Evolutionary conservation across 2,113 vertebrate genomes (phyloP), one percentile per base, ranked within the genome.

Genomic region (Sardina pilchardus): DNA sequence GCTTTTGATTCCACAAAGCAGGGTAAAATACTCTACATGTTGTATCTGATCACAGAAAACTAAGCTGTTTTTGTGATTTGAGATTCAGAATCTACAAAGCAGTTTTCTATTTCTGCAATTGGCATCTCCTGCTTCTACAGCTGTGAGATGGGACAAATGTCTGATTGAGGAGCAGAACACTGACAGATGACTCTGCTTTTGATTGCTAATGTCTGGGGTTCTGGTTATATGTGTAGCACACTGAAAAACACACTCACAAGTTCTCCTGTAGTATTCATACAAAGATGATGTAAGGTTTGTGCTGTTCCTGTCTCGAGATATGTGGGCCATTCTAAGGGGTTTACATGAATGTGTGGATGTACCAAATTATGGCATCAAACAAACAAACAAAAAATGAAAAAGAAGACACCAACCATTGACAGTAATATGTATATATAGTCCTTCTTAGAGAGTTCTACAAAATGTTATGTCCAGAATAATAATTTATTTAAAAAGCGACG

Each of bases 321-420:
- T 88, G 78, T 86, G 12, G 81, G 84, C 81, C 53, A 84, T 90
- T 84, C 84, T 71, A 89, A 91, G 91, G 81, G 94, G 94, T 95
- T 94, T 94, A 94, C 92, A 92, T 93, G 93, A 93, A 91, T 93
- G 93, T 93, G 92, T 94, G 93, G 93, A 93, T 94, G 93, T 94
- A 94, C 88, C 91, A 93, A 93, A 88, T 91, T 91, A 93, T 93
- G 93, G 93, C 94, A 94, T 95, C 91, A 86, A 90, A 92, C 89
- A 81, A 86, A 87, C 87, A 91, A 90, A 88, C 84, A 80, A 91
- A 84, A 89, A 56, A 53, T 83, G 91, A 90, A 88, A 81, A 85
- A 67, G 12, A 83, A 39, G 48, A 86, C 53, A 53, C 50, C 34
- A 83, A 44, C 82, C 34, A 71, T 81, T 67, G 21, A n/a, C 48